A percentile compares a stretch with the other conserved stretches of the same genome.
Evolutionary conservation across 2,113 vertebrate genomes (phyloP).

Genomic region (Chaetorhynchus papuensis): DNA sequence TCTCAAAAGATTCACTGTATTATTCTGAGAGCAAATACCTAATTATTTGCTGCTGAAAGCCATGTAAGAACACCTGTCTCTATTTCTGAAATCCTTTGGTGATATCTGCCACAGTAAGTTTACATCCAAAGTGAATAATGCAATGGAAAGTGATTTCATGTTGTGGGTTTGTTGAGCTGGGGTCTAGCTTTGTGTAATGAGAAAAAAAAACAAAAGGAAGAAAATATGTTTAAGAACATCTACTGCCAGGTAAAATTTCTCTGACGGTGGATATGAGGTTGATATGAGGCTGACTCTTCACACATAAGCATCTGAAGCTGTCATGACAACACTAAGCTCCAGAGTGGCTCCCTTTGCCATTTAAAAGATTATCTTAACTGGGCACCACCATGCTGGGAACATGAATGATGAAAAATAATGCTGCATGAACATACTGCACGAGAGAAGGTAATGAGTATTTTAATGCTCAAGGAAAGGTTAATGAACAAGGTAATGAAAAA

Average conservation of each 20-base stretch:
- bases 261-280: background rate
- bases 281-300: background rate
- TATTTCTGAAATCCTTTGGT: slow-evolving; percentile 11
- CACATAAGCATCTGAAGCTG: background rate
- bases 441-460: slow-evolving; percentile 17
- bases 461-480: slow-evolving; percentile 28
- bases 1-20: background rate
- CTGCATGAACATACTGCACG: background rate
- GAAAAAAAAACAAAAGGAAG: background rate
- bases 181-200: background rate
- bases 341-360: background rate
- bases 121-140: background rate
- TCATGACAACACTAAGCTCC: background rate
- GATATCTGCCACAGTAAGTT: background rate
- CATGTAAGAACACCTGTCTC: background rate
- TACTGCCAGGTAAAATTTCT: background rate
- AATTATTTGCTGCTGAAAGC: slow-evolving; percentile 29
- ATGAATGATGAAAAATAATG: background rate
- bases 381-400: background rate
- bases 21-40: slow-evolving; percentile 33
- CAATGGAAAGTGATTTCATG: background rate
- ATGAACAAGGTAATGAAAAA: slow-evolving; percentile 23
- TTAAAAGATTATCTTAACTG: background rate
- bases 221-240: background rate
- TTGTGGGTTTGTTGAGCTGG: background rate